Evolutionary conservation across 64 coral and sea anemone genomes (phyloP).

Genomic region (Orbicella faveolata): DNA sequence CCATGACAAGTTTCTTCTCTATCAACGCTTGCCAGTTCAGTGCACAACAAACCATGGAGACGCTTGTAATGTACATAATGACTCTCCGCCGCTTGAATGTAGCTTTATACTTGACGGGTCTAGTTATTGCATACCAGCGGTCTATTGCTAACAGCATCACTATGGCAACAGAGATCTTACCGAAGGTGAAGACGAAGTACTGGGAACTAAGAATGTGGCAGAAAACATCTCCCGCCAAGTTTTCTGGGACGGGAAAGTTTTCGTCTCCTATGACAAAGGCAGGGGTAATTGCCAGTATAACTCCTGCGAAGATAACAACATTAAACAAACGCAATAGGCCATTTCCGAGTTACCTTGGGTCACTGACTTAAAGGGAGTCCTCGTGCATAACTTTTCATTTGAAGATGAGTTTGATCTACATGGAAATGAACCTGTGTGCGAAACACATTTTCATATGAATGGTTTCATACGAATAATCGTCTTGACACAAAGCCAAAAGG

Average conservation of each 20-base stretch:
- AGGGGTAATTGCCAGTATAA: constrained; percentile 37
- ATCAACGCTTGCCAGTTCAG: constrained; percentile 29
- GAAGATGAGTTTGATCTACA: too few species aligned
- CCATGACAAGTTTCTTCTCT: constrained; percentile 21
- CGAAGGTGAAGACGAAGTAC: constrained; percentile 47
- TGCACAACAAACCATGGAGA: constrained; percentile 13
- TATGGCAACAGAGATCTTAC: constrained; percentile 49
- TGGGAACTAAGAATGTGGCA: constrained; percentile 53
- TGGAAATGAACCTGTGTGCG: too few species aligned
- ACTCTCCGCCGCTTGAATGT: constrained; percentile 14
- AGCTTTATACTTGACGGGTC: constrained; percentile 32
- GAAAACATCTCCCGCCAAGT: constrained; percentile 44
- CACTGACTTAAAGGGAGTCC: too few species aligned
- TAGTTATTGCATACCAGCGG: constrained; percentile 56
- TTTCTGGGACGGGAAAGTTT: constrained; percentile 38
- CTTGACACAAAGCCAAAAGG: too few species aligned
- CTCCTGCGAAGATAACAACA: constrained; percentile 29
- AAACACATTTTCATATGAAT: too few species aligned
- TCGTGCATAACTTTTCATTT: too few species aligned
- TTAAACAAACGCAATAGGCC: too few species aligned
- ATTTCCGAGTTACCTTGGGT: too few species aligned
- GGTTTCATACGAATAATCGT: too few species aligned
- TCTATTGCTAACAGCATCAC: constrained; percentile 58
- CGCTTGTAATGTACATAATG: neutral
- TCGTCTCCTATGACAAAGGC: constrained; percentile 48